Percentiles rank a stretch among this genome's conserved stretches.
These are phyloP conservation scores for Brachionus manjavacas DNA, from an alignment of 1,140 invertebrate genomes.

Conservation along the genomic window DNA sequence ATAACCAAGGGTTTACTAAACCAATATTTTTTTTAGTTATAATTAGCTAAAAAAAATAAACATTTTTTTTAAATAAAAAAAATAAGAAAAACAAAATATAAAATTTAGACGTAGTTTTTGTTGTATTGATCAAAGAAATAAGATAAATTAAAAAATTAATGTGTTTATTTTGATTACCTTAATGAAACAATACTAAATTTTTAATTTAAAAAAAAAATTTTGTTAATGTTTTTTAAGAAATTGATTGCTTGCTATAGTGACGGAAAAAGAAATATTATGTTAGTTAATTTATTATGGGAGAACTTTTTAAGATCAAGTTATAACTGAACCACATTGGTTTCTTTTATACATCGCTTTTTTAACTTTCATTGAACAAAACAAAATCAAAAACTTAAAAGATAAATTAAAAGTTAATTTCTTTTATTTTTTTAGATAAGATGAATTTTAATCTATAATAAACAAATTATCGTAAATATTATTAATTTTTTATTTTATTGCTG, in stretches of 20 bases:
- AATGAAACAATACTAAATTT: not conserved
- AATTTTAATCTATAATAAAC: not conserved
- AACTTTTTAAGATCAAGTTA: not conserved
- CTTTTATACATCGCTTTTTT: not conserved
- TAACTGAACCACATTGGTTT: not conserved
- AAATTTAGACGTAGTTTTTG: not conserved
- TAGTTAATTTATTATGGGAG: not conserved
- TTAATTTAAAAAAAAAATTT: not conserved
- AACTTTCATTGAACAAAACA: not conserved
- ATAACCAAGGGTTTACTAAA: not conserved
- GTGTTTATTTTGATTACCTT: slow-evolving; percentile 22
- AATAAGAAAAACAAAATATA: not conserved
- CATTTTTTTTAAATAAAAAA: not conserved
- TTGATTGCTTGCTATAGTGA: slow-evolving; percentile 13
- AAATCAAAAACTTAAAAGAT: not conserved
- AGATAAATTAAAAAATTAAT: not conserved
- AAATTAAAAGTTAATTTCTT: not conserved
- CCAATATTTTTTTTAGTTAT: not conserved
- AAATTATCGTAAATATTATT: not conserved
- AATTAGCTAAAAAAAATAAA: not conserved
- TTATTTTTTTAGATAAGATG: not conserved
- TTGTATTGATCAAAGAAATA: not conserved
- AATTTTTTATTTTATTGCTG: not conserved
- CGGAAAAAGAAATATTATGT: not conserved
- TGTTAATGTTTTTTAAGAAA: not conserved